Base-by-base conservation (phyloP, 2,113 vertebrate species). In the Etheostoma spectabile region DNA sequence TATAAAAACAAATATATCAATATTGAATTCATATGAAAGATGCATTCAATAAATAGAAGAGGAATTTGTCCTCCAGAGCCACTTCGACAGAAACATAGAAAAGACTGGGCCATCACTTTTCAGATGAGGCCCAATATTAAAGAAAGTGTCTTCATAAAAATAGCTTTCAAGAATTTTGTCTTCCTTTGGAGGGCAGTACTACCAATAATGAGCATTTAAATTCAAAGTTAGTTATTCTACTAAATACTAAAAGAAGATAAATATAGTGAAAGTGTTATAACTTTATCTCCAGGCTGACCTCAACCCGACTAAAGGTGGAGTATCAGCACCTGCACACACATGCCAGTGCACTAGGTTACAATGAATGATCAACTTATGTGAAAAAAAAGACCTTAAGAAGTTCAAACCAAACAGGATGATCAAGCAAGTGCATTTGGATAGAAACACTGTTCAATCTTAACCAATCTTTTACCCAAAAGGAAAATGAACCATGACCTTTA, bases 21-120 rank as follows among this genome's bases (percentile, higher is more conserved):
- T 18, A 27, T 64, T 12, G 10, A 8, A 16, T 64, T 1, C 14
- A 38, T 46, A 14, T n/a, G 33, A 82, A 27, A 57, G 15, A 70
- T 45, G 15, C 59, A 61, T 46, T 71, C 3, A 68, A 1, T 12
- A 13, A 14, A 68, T 12, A 52, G 7, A 79, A 18, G 51, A 51
- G 3, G 22, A 42, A 21, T 60, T 71, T 81, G 74, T 79, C 69
- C 65, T 76, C n/a, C 65, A 19, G 13, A 68, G 55, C 4, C 30
- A 48, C 49, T 76, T 55, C 79, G 19, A 69, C 49, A 69, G 27
- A 66, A 51, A 64, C 19, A 55, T 61, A 12, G 16, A 11, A 51
- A 48, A 33, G 4, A 55, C 53, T 74, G 53, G 79, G 13, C 42
- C 15, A 46, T 62, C 42, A 49, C 18, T 81, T 88, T 46, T 16